Evolutionary conservation across 2,888 invertebrate species (phyloP).

Genomic region (Schizotus pectinicornis): DNA sequence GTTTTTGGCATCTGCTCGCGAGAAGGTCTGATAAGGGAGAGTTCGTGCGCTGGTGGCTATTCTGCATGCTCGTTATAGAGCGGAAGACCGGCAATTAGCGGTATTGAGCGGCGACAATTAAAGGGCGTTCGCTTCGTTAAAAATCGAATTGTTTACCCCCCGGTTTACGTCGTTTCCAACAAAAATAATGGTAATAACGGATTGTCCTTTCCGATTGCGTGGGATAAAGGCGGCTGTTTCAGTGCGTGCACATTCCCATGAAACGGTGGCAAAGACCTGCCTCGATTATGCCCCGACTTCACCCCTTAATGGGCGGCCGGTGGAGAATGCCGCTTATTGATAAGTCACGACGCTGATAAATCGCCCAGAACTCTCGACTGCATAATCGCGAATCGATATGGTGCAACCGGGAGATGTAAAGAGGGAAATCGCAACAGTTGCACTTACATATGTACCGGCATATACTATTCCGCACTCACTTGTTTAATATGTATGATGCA

Average conservation of each 20-base stretch:
- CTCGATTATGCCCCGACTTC: constrained; percentile 33
- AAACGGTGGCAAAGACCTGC: constrained; percentile 40
- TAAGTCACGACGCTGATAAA: constrained; percentile 21
- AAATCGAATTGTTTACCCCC: constrained; percentile 17
- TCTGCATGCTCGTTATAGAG: constrained; percentile 17
- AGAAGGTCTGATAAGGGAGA: constrained; percentile 14
- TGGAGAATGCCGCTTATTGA: constrained; percentile 15
- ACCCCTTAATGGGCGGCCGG: constrained; percentile 19
- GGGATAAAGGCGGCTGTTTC: constrained; percentile 30
- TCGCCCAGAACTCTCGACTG: neutral
- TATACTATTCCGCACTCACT: neutral
- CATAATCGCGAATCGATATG: constrained; percentile 6
- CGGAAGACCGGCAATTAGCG: constrained; percentile 22
- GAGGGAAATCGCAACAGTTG: too few species aligned
- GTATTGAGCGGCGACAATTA: constrained; percentile 16
- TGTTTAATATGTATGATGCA: constrained; percentile 23
- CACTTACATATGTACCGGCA: too few species aligned
- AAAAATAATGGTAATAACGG: constrained; percentile 28
- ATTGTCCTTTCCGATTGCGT: constrained; percentile 30
- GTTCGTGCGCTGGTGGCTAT: constrained; percentile 9
- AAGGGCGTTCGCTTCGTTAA: constrained; percentile 23
- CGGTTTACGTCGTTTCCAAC: constrained; percentile 15
- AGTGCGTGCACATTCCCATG: constrained; percentile 42
- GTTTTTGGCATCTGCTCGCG: neutral
- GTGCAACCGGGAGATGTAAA: neutral